phyloP scores from a whole-genome alignment of 1,140 invertebrate species.

The Panagrolaimus sp. region DNA sequence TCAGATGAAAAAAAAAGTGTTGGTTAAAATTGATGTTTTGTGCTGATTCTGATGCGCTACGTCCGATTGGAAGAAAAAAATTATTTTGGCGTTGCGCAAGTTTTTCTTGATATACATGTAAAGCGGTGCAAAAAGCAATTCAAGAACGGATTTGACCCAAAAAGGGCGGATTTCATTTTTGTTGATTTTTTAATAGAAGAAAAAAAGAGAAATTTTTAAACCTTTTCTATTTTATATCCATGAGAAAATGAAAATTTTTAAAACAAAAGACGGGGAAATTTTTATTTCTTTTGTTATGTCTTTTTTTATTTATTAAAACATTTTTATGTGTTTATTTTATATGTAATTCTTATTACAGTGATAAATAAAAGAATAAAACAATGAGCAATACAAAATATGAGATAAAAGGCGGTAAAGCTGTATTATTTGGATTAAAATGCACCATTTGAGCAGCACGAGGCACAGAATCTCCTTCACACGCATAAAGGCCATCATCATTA shows the following conservation, averaged over 20 bases:
- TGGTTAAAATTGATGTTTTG: too few relatives aligned
- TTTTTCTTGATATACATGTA: background rate
- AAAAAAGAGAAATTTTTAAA: too few relatives aligned
- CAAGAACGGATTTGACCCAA: conserved; percentile 15
- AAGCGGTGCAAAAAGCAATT: background rate
- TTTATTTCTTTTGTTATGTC: background rate
- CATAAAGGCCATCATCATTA: conserved; percentile 20
- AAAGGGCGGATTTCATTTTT: conserved; percentile 14
- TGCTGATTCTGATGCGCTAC: conserved; percentile 5
- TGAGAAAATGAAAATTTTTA: too few relatives aligned
- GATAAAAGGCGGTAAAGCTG: background rate
- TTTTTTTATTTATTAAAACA: background rate
- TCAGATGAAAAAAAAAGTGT: too few relatives aligned
- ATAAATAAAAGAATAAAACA: conserved; percentile 10
- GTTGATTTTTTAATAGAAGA: background rate
- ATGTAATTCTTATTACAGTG: background rate
- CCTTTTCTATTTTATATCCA: too few relatives aligned
- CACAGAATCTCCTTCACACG: conserved; percentile 24
- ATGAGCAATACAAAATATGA: background rate
- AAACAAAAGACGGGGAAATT: too few relatives aligned
- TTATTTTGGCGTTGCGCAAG: conserved; percentile 4
- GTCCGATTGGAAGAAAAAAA: conserved; percentile 6
- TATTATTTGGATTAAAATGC: conserved; percentile 16
- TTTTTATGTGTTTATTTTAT: background rate
- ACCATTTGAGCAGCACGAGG: conserved; percentile 19